phyloP scores from a whole-genome alignment of 2,888 invertebrate genomes.

The Amiota minor region DNA sequence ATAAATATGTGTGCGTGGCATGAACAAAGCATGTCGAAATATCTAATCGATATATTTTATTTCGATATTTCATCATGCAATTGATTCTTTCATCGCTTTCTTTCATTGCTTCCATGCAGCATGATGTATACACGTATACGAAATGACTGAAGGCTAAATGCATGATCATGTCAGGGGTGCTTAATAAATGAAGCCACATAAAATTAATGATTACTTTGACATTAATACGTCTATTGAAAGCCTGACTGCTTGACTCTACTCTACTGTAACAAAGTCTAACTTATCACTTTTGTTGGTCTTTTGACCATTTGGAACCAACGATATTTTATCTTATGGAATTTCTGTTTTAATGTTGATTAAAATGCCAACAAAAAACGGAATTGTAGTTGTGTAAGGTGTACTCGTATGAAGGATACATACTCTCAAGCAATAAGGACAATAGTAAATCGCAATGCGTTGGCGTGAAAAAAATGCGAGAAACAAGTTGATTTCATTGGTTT shows the following conservation, averaged over 20 bases:
- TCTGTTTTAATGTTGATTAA: conserved; percentile 65
- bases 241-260: conserved; percentile 41
- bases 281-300: too few relatives aligned
- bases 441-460: conserved; percentile 36
- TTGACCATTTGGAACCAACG: conserved; percentile 26
- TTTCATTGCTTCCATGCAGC: too few relatives aligned
- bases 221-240: conserved; percentile 40
- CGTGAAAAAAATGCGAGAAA: conserved; percentile 60
- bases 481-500: conserved; percentile 58
- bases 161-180: too few relatives aligned
- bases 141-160: too few relatives aligned
- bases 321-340: conserved; percentile 64
- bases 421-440: not conserved
- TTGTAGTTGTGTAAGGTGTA: not conserved
- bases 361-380: conserved; percentile 52
- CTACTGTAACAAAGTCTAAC: conserved; percentile 12
- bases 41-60: too few relatives aligned
- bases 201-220: conserved; percentile 58
- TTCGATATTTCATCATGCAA: too few relatives aligned
- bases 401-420: not conserved
- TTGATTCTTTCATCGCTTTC: too few relatives aligned
- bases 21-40: too few relatives aligned
- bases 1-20: too few relatives aligned
- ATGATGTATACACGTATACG: too few relatives aligned
- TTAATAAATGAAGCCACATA: conserved; percentile 64